Evolutionary conservation across 2,888 invertebrate species (phyloP).

Genomic region (Criorhina ranunculi): DNA sequence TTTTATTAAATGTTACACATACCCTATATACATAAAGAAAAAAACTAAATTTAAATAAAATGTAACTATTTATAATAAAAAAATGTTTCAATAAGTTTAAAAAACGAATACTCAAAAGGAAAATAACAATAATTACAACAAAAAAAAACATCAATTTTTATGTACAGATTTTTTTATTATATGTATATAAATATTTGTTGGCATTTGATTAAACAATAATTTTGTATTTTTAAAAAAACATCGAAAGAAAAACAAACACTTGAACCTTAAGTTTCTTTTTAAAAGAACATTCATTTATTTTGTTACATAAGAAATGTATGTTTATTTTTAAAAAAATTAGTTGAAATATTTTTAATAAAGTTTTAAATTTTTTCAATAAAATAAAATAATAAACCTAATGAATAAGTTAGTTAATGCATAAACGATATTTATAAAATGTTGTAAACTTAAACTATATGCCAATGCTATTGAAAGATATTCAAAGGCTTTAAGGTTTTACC

Average conservation of each 20-base stretch:
- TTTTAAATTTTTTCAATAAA: too few relatives aligned
- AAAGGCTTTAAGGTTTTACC: too few relatives aligned
- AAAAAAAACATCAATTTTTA: slow-evolving; percentile 43
- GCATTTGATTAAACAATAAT: not conserved
- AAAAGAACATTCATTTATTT: slow-evolving; percentile 1
- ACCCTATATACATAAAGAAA: not conserved
- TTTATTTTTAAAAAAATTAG: not conserved
- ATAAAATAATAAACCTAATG: too few relatives aligned
- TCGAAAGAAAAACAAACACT: slow-evolving; percentile 18
- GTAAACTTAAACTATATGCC: too few relatives aligned
- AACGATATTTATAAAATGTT: too few relatives aligned
- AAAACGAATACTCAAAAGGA: slow-evolving; percentile 29
- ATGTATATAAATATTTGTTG: not conserved
- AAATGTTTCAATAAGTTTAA: slow-evolving; percentile 4
- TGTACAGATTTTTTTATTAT: slow-evolving; percentile 37
- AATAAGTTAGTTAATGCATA: too few relatives aligned
- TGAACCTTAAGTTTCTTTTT: slow-evolving; percentile 9
- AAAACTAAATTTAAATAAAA: not conserved
- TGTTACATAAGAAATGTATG: not conserved
- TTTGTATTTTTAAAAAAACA: slow-evolving; percentile 32
- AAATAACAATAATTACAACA: slow-evolving; percentile 35
- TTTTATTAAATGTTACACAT: slow-evolving; percentile 10
- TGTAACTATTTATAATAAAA: not conserved
- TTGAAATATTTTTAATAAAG: too few relatives aligned
- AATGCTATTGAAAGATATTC: too few relatives aligned